These are phyloP conservation scores for Nasonia longicornis DNA, from an alignment of 1,140 invertebrate species.

Conservation along the genomic window DNA sequence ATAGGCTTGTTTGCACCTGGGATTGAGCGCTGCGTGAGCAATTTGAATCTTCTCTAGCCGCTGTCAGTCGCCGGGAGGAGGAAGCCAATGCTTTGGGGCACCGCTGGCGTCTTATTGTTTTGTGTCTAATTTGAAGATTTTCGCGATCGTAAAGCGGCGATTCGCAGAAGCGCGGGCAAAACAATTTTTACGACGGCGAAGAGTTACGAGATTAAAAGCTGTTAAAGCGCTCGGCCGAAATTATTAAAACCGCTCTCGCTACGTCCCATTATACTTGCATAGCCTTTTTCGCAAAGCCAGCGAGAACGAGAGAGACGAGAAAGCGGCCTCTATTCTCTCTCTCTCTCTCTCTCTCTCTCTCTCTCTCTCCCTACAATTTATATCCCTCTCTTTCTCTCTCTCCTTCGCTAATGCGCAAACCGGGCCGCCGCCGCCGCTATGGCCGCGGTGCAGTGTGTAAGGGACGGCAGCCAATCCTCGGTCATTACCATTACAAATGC, in stretches of 20 bases:
- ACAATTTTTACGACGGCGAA: neutral
- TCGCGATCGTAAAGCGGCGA: neutral
- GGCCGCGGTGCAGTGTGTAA: neutral
- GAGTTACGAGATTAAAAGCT: slow-evolving; percentile 3
- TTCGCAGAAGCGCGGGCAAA: neutral
- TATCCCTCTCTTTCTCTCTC: neutral
- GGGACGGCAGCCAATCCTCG: slow-evolving; percentile 25
- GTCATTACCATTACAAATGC: slow-evolving; percentile 39
- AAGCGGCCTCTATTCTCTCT: neutral
- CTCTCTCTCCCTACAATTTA: slow-evolving; percentile 15
- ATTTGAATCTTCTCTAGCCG: neutral
- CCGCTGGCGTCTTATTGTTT: neutral
- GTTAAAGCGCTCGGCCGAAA: neutral
- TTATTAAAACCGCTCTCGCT: slow-evolving; percentile 1
- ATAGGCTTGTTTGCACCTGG: neutral
- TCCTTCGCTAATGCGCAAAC: slow-evolving; percentile 16
- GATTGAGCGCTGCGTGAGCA: neutral
- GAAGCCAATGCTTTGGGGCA: too few species aligned
- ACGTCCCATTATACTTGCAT: neutral
- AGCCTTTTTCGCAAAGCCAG: neutral
- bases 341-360: neutral
- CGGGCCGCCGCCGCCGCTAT: neutral
- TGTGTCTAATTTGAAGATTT: neutral
- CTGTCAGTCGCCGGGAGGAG: too few species aligned
- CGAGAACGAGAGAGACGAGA: neutral